A percentile compares a stretch with the other conserved stretches of the same genome.
Conservation (phyloP, 2,113 vertebrate species). For the Oryzias javanicus region DNA sequence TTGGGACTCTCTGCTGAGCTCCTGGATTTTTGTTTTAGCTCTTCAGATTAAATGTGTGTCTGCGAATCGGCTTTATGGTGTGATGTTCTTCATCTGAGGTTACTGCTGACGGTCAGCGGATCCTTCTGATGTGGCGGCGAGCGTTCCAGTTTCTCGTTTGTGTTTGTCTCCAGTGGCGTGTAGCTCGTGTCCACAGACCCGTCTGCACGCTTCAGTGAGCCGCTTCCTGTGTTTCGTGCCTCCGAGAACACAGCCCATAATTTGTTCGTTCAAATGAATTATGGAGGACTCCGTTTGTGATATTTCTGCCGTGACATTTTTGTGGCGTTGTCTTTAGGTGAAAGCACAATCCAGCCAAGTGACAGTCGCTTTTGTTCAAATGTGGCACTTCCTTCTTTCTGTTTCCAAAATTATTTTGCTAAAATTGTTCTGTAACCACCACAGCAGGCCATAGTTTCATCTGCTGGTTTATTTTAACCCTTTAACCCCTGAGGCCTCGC, state of each 20-base stretch:
- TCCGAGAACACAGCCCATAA: conserved; percentile 48
- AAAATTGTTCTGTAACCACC: conserved; percentile 2
- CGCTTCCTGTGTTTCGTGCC: conserved; percentile 36
- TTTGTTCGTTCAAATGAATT: conserved; percentile 65
- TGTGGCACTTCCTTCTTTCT: conserved; percentile 11
- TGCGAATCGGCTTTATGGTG: too few species aligned
- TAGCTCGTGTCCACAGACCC: conserved; percentile 10
- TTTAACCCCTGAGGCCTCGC: too few species aligned
- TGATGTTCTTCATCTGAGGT: too few species aligned
- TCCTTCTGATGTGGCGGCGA: background rate
- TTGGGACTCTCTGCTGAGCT: too few species aligned
- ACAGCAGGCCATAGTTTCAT: too few species aligned
- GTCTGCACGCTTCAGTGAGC: conserved; percentile 26
- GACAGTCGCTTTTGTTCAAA: conserved; percentile 34
- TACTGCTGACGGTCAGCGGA: too few species aligned
- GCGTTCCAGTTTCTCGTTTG: conserved; percentile 27
- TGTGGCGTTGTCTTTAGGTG: conserved; percentile 14
- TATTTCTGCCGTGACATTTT: conserved; percentile 12
- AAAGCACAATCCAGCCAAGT: conserved; percentile 16
- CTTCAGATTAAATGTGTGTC: too few species aligned
- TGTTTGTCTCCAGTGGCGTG: conserved; percentile 33
- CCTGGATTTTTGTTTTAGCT: too few species aligned
- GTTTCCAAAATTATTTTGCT: too few species aligned
- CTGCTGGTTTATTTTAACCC: too few species aligned
- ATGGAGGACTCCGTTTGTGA: conserved; percentile 36